phyloP scores from a whole-genome alignment of 1,140 invertebrate genomes.

The Hormaphis cornu region DNA sequence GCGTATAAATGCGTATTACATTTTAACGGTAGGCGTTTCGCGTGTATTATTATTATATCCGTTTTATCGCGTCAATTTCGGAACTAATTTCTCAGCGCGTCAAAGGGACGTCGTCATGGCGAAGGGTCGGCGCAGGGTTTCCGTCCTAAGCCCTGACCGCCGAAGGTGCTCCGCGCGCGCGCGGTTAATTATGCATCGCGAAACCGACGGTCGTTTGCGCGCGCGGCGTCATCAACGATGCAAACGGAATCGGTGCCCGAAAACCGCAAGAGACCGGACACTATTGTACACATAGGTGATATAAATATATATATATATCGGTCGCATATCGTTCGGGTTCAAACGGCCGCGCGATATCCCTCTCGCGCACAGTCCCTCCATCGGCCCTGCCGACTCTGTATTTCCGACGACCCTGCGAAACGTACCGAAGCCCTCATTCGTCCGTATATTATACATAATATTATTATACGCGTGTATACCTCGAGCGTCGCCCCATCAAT shows the following conservation, averaged over 20 bases:
- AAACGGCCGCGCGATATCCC: neutral
- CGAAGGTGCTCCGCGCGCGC: slow-evolving; percentile 10
- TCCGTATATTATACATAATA: too few species aligned
- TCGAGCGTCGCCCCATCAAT: slow-evolving; percentile 17
- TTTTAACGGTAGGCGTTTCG: too few species aligned
- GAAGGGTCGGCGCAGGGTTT: neutral
- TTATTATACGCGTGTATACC: too few species aligned
- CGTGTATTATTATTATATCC: neutral
- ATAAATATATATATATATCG: too few species aligned
- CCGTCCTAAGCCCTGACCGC: neutral
- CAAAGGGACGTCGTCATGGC: neutral
- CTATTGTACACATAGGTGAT: too few species aligned
- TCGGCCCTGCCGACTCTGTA: neutral
- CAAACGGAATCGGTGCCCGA: slow-evolving; percentile 18
- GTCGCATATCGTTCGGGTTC: too few species aligned
- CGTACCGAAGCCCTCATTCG: too few species aligned
- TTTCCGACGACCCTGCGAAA: neutral
- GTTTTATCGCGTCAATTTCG: slow-evolving; percentile 15
- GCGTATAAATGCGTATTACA: neutral
- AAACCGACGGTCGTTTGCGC: neutral
- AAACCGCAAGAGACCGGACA: slow-evolving; percentile 30
- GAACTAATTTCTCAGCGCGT: slow-evolving; percentile 13
- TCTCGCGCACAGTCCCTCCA: neutral
- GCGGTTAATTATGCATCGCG: slow-evolving; percentile 18
- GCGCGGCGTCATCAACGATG: slow-evolving; percentile 15